Conservation (phyloP, 2,888 invertebrate genomes). For the Synergus itoensis region DNA sequence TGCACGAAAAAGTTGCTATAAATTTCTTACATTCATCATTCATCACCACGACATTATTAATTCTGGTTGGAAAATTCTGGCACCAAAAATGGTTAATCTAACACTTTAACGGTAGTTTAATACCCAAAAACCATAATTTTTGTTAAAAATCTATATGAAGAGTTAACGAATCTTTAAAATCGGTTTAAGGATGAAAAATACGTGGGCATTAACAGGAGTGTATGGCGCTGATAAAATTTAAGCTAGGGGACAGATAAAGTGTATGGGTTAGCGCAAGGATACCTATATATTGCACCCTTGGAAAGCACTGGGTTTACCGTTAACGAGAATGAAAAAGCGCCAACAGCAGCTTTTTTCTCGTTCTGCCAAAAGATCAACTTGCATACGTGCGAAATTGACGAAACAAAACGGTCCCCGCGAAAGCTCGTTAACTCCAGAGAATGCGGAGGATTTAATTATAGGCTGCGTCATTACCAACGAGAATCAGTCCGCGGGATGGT, state of each 20-base stretch:
- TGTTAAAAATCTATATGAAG: neutral
- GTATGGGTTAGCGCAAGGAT: neutral
- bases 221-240: slow-evolving; percentile 11
- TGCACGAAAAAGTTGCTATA: neutral
- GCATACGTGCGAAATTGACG: slow-evolving; percentile 30
- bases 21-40: no score
- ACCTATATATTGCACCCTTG: neutral
- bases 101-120: neutral
- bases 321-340: slow-evolving; percentile 30
- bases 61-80: no score
- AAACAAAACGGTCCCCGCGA: slow-evolving; percentile 29
- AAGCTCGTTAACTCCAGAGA: slow-evolving; percentile 27
- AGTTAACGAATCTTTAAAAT: slow-evolving; percentile 22
- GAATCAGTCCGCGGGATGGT: neutral
- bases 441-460: slow-evolving; percentile 5
- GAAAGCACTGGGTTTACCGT: slow-evolving; percentile 20
- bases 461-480: slow-evolving; percentile 11
- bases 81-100: neutral
- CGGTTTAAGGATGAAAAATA: slow-evolving; percentile 14
- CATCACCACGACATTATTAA: no score
- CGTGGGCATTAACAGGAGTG: slow-evolving; percentile 8
- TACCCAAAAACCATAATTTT: neutral
- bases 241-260: neutral
- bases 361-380: slow-evolving; percentile 28
- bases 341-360: neutral